Evolutionary conservation across 1,140 invertebrate genomes (phyloP).

Genomic region (Anoplophora glabripennis): DNA sequence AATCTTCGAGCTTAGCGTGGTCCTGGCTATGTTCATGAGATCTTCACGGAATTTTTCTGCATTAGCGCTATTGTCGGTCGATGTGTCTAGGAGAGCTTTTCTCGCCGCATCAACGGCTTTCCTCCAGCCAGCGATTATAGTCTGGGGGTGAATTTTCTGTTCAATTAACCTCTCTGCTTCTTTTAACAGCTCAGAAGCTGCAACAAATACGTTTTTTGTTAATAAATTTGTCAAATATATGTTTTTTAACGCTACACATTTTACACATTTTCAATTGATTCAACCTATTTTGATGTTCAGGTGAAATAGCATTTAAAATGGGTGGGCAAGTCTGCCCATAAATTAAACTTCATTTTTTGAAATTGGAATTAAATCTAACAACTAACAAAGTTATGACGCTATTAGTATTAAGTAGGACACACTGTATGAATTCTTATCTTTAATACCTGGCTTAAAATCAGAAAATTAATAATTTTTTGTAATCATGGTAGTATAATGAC

Average conservation of each 20-base stretch:
- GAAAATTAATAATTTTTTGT: too few species aligned
- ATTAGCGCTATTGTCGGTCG: constrained; percentile 81
- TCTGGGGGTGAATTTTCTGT: constrained; percentile 97
- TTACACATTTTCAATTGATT: too few species aligned
- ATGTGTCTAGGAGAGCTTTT: constrained; percentile 72
- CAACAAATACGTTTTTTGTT: constrained; percentile 16
- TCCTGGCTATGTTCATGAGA: constrained; percentile 94
- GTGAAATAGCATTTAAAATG: too few species aligned
- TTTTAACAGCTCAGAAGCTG: constrained; percentile 89
- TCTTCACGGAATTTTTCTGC: constrained; percentile 80
- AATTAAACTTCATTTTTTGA: too few species aligned
- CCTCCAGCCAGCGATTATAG: constrained; percentile 94
- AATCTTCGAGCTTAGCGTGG: constrained; percentile 98
- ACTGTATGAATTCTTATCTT: too few species aligned
- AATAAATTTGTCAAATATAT: neutral
- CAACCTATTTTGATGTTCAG: too few species aligned
- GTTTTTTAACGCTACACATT: too few species aligned
- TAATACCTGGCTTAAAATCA: neutral
- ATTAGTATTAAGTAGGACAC: too few species aligned
- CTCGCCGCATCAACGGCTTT: constrained; percentile 80
- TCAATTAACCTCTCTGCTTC: constrained; percentile 94
- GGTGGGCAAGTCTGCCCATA: too few species aligned
- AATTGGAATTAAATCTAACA: too few species aligned
- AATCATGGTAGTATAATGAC: too few species aligned
- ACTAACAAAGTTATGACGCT: too few species aligned